Percentiles rank a stretch among this genome's conserved stretches.
Evolutionary conservation across 2,888 invertebrate genomes (phyloP).

Genomic region (Tipula vernalis): DNA sequence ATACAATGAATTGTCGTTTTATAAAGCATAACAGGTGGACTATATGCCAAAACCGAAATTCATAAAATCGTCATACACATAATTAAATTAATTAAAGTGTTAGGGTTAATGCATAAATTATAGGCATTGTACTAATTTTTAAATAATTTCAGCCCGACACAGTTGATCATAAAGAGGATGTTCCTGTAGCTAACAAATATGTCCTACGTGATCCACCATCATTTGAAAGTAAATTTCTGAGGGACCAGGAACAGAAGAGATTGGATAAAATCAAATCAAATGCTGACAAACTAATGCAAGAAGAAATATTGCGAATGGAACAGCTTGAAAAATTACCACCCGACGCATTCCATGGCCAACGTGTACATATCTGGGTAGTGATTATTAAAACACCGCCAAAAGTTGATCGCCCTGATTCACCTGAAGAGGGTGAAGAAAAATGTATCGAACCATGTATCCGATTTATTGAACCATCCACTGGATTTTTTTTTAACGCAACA

Average conservation of each 20-base stretch:
- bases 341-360: constrained; percentile 52
- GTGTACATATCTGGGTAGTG: constrained; percentile 77
- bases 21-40: not conserved
- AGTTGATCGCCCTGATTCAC: constrained; percentile 29
- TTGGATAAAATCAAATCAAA: constrained; percentile 22
- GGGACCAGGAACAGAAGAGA: constrained; percentile 40
- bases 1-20: not conserved
- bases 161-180: not conserved
- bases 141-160: not conserved
- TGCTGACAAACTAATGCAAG: constrained; percentile 28
- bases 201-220: constrained; percentile 40
- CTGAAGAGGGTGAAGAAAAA: constrained; percentile 23
- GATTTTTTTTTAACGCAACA: constrained; percentile 44
- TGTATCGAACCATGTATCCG: constrained; percentile 37
- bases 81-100: not conserved
- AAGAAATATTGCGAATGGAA: constrained; percentile 32
- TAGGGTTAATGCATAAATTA: not conserved
- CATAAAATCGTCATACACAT: not conserved
- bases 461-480: constrained; percentile 80
- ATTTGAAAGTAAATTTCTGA: constrained; percentile 43
- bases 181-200: constrained; percentile 32
- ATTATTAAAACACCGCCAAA: constrained; percentile 34
- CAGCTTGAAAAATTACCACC: constrained; percentile 48
- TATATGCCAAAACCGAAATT: not conserved
- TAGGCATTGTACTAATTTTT: not conserved